Percentiles rank a stretch among this genome's conserved stretches.
Conservation (phyloP, 2,797 vertebrate genomes). For the Catharus ustulatus region DNA sequence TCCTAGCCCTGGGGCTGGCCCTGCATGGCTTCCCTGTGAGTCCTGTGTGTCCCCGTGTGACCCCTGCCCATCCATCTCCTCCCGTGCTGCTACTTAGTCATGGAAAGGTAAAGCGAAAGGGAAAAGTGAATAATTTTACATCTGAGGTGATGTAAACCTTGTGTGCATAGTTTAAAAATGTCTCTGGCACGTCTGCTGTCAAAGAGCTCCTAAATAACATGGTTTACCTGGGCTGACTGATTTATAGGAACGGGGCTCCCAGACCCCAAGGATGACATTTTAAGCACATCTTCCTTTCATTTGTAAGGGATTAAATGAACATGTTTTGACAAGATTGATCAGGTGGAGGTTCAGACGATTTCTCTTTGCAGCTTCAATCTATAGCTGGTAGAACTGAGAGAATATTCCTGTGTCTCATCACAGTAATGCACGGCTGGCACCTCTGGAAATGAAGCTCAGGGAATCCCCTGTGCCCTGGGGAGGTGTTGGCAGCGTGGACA, state of each 20-base stretch:
- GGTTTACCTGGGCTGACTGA: constrained; percentile 67
- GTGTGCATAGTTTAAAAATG: background rate
- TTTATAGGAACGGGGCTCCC: constrained; percentile 57
- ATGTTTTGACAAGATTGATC: constrained; percentile 77
- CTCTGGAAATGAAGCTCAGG: background rate
- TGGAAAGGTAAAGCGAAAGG: background rate
- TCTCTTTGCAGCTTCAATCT: constrained; percentile 39
- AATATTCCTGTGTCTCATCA: constrained; percentile 35
- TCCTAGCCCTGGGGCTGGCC: background rate
- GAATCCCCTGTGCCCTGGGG: background rate
- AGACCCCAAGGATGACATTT: constrained; percentile 66
- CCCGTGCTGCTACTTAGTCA: background rate
- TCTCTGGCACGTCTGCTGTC: constrained; percentile 49
- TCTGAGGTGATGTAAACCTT: background rate
- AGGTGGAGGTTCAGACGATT: constrained; percentile 50
- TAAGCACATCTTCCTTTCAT: constrained; percentile 75
- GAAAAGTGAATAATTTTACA: accelerated
- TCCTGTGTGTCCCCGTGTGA: accelerated
- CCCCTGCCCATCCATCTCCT: accelerated
- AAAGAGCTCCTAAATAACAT: constrained; percentile 49
- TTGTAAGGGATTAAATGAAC: constrained; percentile 71
- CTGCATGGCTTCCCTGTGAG: accelerated
- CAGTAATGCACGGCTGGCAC: background rate
- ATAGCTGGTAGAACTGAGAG: background rate
- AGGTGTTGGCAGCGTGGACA: accelerated